Conservation (phyloP, 2,113 vertebrate species). For the Galbula dea region DNA sequence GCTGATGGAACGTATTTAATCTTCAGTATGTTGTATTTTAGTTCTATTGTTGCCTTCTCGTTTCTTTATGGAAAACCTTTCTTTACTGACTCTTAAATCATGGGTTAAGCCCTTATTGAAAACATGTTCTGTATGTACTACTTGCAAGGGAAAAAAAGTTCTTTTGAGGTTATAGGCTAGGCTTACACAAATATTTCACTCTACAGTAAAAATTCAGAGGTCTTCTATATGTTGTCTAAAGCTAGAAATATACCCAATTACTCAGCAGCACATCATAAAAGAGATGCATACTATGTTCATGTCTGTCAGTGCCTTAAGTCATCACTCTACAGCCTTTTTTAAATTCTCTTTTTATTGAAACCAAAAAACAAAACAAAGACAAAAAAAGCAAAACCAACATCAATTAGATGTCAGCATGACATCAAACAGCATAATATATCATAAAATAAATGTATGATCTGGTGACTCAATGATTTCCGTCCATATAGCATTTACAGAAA, state of each 20-base stretch:
- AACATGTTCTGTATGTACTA: conserved; percentile 26
- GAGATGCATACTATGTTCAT: conserved; percentile 64
- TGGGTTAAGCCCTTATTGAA: conserved; percentile 46
- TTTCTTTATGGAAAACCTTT: conserved; percentile 53
- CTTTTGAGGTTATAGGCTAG: conserved; percentile 33
- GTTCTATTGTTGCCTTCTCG: conserved; percentile 35
- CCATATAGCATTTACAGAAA: conserved; percentile 61
- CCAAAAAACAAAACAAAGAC: conserved; percentile 71
- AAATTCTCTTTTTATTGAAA: conserved; percentile 71
- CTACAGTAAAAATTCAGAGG: conserved; percentile 40
- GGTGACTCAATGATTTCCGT: conserved; percentile 66
- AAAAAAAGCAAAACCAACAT: conserved; percentile 63
- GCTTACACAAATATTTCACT: conserved; percentile 36
- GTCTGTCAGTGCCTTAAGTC: conserved; percentile 73
- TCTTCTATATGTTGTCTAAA: conserved; percentile 68
- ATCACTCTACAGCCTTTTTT: conserved; percentile 65
- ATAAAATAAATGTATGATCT: conserved; percentile 67
- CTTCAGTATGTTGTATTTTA: conserved; percentile 43
- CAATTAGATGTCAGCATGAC: conserved; percentile 71
- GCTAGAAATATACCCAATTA: conserved; percentile 69
- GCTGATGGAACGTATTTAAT: conserved; percentile 41
- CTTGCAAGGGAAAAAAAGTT: conserved; percentile 33
- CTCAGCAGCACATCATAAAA: conserved; percentile 73
- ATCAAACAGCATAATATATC: conserved; percentile 74
- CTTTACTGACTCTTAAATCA: conserved; percentile 61